Percentiles rank a stretch among this genome's conserved stretches.
Evolutionary conservation across 2,888 invertebrate genomes (phyloP).

Genomic region (Helleia helle): DNA sequence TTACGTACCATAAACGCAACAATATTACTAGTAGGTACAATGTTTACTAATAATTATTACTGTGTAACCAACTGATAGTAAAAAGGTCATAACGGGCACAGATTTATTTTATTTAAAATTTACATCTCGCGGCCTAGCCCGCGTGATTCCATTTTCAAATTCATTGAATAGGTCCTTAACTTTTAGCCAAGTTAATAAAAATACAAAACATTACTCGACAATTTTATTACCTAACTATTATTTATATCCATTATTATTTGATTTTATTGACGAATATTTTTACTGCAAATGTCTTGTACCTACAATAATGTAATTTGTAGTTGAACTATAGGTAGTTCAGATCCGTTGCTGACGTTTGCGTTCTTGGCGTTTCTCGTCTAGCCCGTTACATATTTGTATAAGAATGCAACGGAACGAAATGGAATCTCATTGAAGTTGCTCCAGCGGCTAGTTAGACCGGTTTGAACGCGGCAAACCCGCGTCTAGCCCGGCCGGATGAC

Average conservation of each 20-base stretch:
- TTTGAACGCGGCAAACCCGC: slow-evolving; percentile 45
- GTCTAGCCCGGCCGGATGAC: slow-evolving; percentile 50
- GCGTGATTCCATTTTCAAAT: too few species aligned
- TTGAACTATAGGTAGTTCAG: too few species aligned
- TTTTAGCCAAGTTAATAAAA: too few species aligned
- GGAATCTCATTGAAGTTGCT: slow-evolving; percentile 71
- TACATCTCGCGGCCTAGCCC: slow-evolving; percentile 8
- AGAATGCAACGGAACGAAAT: slow-evolving; percentile 69
- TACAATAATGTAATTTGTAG: too few species aligned
- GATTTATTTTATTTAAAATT: slow-evolving; percentile 14
- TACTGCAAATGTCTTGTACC: too few species aligned
- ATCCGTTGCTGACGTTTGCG: too few species aligned
- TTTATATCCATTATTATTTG: too few species aligned
- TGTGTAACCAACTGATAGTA: slow-evolving; percentile 13
- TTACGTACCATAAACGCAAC: slow-evolving; percentile 8
- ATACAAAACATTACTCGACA: too few species aligned
- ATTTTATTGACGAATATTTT: too few species aligned
- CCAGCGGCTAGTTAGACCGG: slow-evolving; percentile 56
- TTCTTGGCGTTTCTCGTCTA: too few species aligned
- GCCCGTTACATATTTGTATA: slow-evolving; percentile 65
- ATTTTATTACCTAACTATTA: too few species aligned
- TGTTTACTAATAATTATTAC: slow-evolving; percentile 11
- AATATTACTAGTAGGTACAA: slow-evolving; percentile 9
- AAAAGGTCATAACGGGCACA: slow-evolving; percentile 16
- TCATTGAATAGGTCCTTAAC: too few species aligned